Evolutionary conservation across 2,797 vertebrate species (phyloP).

Genomic region (Mareca penelope): DNA sequence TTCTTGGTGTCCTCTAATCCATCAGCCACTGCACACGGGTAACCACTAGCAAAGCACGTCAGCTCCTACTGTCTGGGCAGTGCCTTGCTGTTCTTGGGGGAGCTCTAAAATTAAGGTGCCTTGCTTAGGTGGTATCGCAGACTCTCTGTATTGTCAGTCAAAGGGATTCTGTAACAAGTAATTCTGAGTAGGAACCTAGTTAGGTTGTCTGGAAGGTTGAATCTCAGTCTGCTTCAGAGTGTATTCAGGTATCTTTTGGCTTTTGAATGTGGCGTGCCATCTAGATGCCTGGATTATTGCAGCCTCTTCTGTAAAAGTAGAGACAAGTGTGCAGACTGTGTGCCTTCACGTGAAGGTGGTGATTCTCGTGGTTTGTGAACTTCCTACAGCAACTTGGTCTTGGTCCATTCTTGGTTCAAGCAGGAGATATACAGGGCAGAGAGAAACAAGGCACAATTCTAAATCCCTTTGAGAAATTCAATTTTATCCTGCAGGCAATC

Average conservation of each 20-base stretch:
- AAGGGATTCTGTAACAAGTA: background rate
- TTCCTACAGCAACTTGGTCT: background rate
- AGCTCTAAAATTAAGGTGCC: background rate
- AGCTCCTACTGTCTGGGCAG: background rate
- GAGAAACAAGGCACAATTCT: background rate
- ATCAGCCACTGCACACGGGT: background rate
- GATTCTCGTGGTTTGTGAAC: background rate
- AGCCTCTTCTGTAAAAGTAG: background rate
- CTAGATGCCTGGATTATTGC: background rate
- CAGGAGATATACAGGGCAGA: background rate
- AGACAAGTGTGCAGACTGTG: background rate
- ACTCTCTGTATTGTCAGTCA: background rate
- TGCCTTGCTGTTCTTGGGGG: background rate
- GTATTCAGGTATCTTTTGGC: background rate
- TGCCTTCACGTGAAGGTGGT: background rate
- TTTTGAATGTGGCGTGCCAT: background rate
- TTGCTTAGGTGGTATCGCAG: background rate
- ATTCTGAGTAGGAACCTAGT: background rate
- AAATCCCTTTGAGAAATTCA: background rate
- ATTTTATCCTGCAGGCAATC: background rate
- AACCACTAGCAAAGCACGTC: background rate
- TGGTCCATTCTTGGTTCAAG: background rate
- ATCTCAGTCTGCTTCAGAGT: background rate
- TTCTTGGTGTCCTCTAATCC: background rate
- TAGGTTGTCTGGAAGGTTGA: background rate